Evolutionary conservation across 2,113 vertebrate genomes (phyloP).

Genomic region (Trachemys scripta): DNA sequence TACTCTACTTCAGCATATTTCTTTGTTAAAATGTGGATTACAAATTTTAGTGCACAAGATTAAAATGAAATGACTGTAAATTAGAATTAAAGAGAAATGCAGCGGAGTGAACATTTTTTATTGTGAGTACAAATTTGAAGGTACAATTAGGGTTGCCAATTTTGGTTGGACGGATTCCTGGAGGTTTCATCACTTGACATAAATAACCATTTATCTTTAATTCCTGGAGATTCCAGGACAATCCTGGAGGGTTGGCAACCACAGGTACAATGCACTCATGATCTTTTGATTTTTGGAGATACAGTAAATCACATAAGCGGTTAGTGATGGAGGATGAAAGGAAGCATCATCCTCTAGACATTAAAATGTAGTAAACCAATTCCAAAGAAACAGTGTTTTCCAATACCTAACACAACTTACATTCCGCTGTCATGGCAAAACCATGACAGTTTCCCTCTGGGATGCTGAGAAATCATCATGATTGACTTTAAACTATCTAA

Average conservation of each 20-base stretch:
- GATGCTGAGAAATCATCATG: neutral
- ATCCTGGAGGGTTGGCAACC: too few species aligned
- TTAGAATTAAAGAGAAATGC: fast-evolving
- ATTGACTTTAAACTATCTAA: conserved; percentile 31
- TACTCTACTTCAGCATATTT: neutral
- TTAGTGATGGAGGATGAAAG: neutral
- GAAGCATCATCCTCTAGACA: neutral
- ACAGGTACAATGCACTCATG: neutral
- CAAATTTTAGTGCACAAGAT: neutral
- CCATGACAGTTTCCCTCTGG: neutral
- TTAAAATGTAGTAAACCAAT: neutral
- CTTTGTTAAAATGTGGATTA: neutral
- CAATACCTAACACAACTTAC: neutral
- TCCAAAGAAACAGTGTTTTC: neutral
- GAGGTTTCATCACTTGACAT: too few species aligned
- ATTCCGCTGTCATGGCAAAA: neutral
- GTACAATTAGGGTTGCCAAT: neutral
- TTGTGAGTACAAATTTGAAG: neutral
- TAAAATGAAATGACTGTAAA: neutral
- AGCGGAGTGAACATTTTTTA: neutral
- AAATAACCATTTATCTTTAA: too few species aligned
- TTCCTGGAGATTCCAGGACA: too few species aligned
- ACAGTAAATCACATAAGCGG: neutral
- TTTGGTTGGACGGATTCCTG: too few species aligned
- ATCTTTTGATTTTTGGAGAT: neutral